Percentiles rank a stretch among this genome's conserved stretches.
Evolutionary conservation across 2,797 vertebrate species (phyloP).

Genomic region (Bradypodion ventrale): DNA sequence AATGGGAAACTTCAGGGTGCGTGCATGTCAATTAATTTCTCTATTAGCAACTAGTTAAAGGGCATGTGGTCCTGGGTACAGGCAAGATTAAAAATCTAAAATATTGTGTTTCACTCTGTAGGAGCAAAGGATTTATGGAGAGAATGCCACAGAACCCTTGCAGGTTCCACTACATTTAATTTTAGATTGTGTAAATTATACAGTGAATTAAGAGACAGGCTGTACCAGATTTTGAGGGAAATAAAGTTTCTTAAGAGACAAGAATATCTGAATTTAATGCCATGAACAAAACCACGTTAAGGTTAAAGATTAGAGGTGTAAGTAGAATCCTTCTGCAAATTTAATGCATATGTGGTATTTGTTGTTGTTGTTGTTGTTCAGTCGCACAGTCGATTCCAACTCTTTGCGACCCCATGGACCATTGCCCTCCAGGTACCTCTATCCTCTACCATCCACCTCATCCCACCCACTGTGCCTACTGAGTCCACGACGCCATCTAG

Average conservation of each 20-base stretch:
- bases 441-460: no score
- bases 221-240: not conserved
- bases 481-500: no score
- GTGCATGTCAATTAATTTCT: no score
- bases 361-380: no score
- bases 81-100: not conserved
- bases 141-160: not conserved
- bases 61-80: no score
- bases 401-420: no score
- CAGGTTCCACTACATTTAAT: not conserved
- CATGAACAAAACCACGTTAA: not conserved
- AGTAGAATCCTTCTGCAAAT: not conserved
- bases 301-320: not conserved
- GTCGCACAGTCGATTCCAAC: no score
- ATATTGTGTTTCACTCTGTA: not conserved
- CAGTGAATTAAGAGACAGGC: no score
- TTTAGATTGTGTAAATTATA: not conserved
- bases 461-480: no score
- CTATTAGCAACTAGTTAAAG: not conserved
- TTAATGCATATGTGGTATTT: not conserved
- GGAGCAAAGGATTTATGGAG: not conserved
- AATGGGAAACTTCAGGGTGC: not conserved
- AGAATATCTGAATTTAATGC: not conserved
- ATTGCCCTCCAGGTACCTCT: no score
- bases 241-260: not conserved